Evolutionary conservation across 37 sponge, comb jelly and placozoan species (phyloP), one percentile per base, ranked within the genome.

Genomic region (Cladorhizidae sp.): DNA sequence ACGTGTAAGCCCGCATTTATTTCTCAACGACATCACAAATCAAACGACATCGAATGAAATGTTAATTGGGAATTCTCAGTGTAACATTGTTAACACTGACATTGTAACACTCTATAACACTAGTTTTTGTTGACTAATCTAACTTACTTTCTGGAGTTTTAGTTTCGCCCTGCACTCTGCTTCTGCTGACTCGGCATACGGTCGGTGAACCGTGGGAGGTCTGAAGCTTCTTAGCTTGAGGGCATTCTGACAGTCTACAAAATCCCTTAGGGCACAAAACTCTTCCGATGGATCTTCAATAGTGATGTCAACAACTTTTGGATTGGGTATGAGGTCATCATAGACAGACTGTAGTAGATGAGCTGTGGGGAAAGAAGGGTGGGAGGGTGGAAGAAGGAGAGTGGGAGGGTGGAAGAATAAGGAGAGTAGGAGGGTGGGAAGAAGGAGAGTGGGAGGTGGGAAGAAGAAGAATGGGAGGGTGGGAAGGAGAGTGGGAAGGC

Each of bases 231-330:
- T 33, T 40, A 96, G 76, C 17, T 67, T 63, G 39, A 76, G 64
- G 25, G 91, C 95, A 80, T 94, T 89, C 28, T 85, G 70, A 43
- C 90, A 86, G 77, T 98, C 99, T 22, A 98, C 86, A 63, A 85
- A 91, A 86, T 98, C 94, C 41, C 96, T 79, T 15, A 90, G 81
- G 9, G 85, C 76, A 20, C 64, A 63, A 51, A 98, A 98, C 23
- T 93, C 91, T 28, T 91, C 95, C 41, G 96, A 94, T 0, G 96
- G 99, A 70, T 98, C 99, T 63, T 98, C 99, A 37, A 94, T 96
- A 75, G 78, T 86, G 50, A 92, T 84, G 67, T 91, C 90, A 23
- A 57, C 40, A 12, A 91, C 81, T 29, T 26, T 57, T 0, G 83
- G 81, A 51, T 88, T 61, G 15, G 74, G 65, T 3, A 73, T 39